These are phyloP conservation scores for Potorous gilbertii DNA, from an alignment of 2,797 vertebrate genomes.

Conservation along the genomic window DNA sequence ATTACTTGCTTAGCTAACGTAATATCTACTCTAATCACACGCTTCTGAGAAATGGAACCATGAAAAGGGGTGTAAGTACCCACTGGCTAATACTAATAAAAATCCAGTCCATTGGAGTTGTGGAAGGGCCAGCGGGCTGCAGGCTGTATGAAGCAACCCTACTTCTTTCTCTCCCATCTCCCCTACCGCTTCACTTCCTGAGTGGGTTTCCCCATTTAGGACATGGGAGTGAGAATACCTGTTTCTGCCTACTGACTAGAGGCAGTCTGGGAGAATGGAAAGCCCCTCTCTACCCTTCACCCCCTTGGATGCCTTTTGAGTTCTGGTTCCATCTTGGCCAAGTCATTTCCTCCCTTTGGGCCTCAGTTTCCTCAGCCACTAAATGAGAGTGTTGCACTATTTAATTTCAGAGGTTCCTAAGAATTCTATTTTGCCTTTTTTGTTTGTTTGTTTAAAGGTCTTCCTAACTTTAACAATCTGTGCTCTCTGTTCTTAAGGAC, in stretches of 20 bases:
- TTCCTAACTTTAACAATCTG: constrained; percentile 51
- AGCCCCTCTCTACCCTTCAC: background rate
- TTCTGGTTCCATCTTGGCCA: too few species aligned
- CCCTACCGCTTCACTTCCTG: background rate
- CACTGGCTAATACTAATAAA: background rate
- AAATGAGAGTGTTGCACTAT: background rate
- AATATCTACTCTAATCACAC: background rate
- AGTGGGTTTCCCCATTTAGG: background rate
- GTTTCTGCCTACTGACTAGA: background rate
- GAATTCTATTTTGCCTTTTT: background rate
- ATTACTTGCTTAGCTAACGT: background rate
- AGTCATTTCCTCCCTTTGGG: background rate
- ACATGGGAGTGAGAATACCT: background rate
- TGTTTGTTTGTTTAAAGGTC: constrained; percentile 73
- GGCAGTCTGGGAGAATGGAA: background rate
- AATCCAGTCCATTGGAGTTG: background rate
- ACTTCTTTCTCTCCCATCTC: background rate
- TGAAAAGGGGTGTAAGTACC: background rate
- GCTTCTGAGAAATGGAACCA: background rate
- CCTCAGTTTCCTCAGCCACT: background rate
- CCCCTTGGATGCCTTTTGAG: background rate
- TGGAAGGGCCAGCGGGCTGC: background rate
- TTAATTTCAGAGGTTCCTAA: background rate
- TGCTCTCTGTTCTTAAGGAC: constrained; percentile 72
- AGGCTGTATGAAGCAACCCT: background rate